These are phyloP conservation scores for Chaetura pelagica DNA, from an alignment of 2,113 vertebrate species.

Conservation along the genomic window DNA sequence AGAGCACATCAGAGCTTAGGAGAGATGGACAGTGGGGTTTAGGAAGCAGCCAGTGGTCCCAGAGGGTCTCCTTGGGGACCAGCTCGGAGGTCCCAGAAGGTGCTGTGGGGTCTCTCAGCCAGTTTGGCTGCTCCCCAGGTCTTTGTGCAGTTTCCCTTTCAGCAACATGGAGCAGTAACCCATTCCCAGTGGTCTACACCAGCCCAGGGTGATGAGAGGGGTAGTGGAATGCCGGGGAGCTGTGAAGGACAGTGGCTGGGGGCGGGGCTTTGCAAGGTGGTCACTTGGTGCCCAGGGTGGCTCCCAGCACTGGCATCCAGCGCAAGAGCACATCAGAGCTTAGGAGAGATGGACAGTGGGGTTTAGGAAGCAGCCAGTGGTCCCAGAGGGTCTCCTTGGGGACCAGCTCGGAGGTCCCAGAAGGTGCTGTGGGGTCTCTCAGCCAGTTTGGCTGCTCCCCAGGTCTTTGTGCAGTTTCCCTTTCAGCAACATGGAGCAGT, in stretches of 20 bases:
- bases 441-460: not conserved
- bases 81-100: not conserved
- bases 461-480: not conserved
- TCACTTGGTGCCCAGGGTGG: not conserved
- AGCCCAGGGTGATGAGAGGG: rapidly evolving
- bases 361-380: rapidly evolving
- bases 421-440: not conserved
- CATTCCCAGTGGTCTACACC: rapidly evolving
- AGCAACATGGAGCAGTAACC: not conserved
- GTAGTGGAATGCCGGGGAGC: not conserved
- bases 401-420: not conserved
- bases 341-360: not conserved
- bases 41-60: rapidly evolving
- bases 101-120: not conserved
- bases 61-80: not conserved
- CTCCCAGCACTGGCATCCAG: rapidly evolving
- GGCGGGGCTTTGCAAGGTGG: not conserved
- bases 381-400: not conserved
- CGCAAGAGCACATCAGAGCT: rapidly evolving
- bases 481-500: not conserved
- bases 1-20: not conserved
- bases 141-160: not conserved
- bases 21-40: not conserved
- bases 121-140: not conserved
- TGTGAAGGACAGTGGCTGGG: rapidly evolving